Base-by-base conservation (phyloP, 2,797 vertebrate species). In the Crocidura indochinensis region DNA sequence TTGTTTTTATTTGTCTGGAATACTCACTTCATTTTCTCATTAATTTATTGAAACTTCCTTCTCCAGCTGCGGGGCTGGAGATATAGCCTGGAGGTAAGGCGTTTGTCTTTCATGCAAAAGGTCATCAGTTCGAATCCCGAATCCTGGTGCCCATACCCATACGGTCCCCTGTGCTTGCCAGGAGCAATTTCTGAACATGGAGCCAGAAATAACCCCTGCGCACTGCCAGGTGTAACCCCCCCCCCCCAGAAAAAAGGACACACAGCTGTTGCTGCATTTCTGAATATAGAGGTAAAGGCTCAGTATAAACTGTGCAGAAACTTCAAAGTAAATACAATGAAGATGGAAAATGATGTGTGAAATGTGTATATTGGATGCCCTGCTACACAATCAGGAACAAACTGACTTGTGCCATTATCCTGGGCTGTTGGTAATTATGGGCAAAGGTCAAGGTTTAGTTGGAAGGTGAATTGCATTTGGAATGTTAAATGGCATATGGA, bases 401-500 rank as follows among this genome's bases (percentile, higher is more conserved):
- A 84, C 31, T 1, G 47, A 75, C 64, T 90, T 92, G 47, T 75
- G 47, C 7, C 31, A 29, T 82, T 91, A 29, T 6, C 38, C 15
- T 38, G 15, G 11, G 77, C 84, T 83, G 85, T 77, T 78, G 76
- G 19, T 94, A 94, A 88, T 88, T 72, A 86, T 17, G 31, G 67
- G 24, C 65, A 47, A 92, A 94, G 76, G 80, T 47, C 92, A 94
- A 73, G 88, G 91, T 94, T 90, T 93, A 81, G n/a, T 53, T 88
- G 51, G 71, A 91, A 92, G 69, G 73, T 80, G 29, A 83, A 64
- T 88, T 75, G n/a, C 71, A 81, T 86, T 91, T 29, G 31, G 91
- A 94, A 85, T 86, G 24, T 85, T 65, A n/a, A 62, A 78, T 72
- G 79, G 68, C 53, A 31, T 92, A 78, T 44, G 26, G 75, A 76